A percentile compares a stretch with the other conserved stretches of the same genome.
These are phyloP conservation scores for Temnothorax longispinosus DNA, from an alignment of 1,140 invertebrate genomes.

Conservation along the genomic window DNA sequence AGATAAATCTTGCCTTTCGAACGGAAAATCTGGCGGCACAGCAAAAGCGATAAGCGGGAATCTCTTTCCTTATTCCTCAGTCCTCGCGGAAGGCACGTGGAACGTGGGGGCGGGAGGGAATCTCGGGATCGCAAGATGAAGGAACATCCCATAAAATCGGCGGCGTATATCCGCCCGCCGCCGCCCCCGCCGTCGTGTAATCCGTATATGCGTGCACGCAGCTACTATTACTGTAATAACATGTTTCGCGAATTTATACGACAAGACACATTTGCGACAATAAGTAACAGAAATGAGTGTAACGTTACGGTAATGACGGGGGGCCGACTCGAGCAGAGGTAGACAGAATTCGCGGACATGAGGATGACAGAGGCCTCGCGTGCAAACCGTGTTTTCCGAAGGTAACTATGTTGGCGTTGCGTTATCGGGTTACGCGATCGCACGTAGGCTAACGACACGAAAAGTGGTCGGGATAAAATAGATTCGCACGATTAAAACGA, in stretches of 20 bases:
- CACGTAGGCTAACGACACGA: slow-evolving; percentile 73
- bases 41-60: background rate
- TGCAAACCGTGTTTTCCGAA: slow-evolving; percentile 62
- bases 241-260: slow-evolving; percentile 57
- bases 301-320: slow-evolving; percentile 65
- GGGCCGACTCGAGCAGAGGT: slow-evolving; percentile 14
- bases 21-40: background rate
- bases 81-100: background rate
- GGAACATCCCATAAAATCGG: slow-evolving; percentile 13
- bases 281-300: slow-evolving; percentile 62
- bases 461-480: slow-evolving; percentile 58
- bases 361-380: slow-evolving; percentile 58
- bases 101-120: background rate
- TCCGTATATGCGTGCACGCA: slow-evolving; percentile 49
- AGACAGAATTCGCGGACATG: slow-evolving; percentile 66
- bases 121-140: slow-evolving; percentile 17
- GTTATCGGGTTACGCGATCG: slow-evolving; percentile 67
- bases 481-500: slow-evolving; percentile 42
- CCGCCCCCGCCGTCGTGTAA: background rate
- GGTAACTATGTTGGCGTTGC: slow-evolving; percentile 47
- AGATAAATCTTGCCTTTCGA: background rate
- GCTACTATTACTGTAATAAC: slow-evolving; percentile 52
- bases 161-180: slow-evolving; percentile 27
- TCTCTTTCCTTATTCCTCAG: background rate
- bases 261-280: slow-evolving; percentile 54